phyloP scores from a whole-genome alignment of 2,888 invertebrate genomes.

The Leptarthrus brevirostris region DNA sequence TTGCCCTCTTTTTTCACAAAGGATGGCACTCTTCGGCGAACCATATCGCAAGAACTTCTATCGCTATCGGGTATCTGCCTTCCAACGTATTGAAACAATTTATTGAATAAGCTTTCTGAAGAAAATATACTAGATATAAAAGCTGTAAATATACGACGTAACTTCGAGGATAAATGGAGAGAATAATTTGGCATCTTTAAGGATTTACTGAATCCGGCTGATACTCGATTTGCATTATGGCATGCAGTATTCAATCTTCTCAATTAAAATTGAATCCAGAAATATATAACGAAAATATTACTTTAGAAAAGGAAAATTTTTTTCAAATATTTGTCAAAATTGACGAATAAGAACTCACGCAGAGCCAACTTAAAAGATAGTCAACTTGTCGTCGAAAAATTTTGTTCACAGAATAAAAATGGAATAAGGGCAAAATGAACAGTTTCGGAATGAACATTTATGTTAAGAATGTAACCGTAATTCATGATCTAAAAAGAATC shows the following conservation, averaged over 20 bases:
- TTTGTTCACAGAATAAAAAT: no score
- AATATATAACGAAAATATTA: background rate
- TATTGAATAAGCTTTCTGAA: constrained; percentile 27
- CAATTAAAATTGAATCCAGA: background rate
- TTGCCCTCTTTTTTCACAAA: background rate
- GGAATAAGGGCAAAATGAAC: no score
- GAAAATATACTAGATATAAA: constrained; percentile 32
- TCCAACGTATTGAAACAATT: constrained; percentile 21
- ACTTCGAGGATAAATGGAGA: constrained; percentile 1
- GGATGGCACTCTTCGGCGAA: background rate
- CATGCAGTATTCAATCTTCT: background rate
- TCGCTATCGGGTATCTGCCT: background rate
- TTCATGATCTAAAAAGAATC: no score
- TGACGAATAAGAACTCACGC: background rate
- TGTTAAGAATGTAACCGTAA: no score
- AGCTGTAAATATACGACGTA: constrained; percentile 40
- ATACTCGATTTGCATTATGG: background rate
- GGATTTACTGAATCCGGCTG: background rate
- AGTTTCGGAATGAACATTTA: no score
- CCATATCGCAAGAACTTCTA: background rate
- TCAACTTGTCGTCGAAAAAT: no score
- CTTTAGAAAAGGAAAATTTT: background rate
- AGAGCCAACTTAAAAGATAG: background rate
- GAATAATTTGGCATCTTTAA: background rate
- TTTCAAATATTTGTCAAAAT: background rate